Evolutionary conservation across 2,113 vertebrate genomes (phyloP).

Genomic region (Melanerpes formicivorus): DNA sequence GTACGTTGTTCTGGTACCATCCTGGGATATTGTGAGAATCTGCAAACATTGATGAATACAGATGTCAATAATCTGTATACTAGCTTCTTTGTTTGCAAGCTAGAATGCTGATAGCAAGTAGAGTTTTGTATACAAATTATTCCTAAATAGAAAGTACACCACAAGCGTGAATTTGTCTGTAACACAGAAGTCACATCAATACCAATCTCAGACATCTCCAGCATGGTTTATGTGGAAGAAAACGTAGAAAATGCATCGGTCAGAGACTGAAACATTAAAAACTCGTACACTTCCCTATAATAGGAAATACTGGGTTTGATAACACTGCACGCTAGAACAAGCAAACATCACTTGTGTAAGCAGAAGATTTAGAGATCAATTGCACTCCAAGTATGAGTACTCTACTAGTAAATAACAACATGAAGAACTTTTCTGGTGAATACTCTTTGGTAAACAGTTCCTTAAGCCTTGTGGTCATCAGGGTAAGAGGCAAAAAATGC

Average conservation of each 20-base stretch:
- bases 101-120: neutral
- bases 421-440: neutral
- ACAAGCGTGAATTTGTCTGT: neutral
- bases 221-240: neutral
- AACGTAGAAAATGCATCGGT: neutral
- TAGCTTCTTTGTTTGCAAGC: neutral
- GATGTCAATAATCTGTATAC: neutral
- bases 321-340: neutral
- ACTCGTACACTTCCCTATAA: neutral
- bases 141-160: neutral
- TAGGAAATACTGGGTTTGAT: neutral
- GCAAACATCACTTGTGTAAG: neutral
- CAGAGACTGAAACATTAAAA: neutral
- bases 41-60: neutral
- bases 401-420: neutral
- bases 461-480: neutral
- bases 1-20: slow-evolving; percentile 55
- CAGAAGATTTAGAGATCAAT: neutral
- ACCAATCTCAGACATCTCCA: neutral
- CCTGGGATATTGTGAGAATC: neutral
- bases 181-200: too few relatives aligned
- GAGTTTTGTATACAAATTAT: neutral
- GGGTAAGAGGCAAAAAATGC: neutral
- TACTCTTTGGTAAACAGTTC: neutral
- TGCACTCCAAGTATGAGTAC: neutral